Base-by-base conservation (phyloP, 2,888 invertebrate genomes). In the Ophion ventricosus region DNA sequence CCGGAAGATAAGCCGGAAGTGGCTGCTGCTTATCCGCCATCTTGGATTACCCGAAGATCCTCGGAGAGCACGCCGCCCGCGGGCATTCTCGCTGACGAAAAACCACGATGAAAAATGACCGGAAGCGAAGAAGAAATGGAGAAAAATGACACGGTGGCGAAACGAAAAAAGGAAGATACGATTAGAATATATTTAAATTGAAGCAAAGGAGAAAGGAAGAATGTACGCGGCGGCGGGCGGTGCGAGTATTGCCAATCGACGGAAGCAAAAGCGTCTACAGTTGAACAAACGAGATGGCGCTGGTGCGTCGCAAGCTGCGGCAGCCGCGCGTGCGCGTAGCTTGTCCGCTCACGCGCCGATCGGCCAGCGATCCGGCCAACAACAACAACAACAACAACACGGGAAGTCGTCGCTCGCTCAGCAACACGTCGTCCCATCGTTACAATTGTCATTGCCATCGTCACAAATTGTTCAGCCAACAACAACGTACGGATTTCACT, bases 191-290 rank as follows among this genome's bases (percentile, higher is more conserved):
- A 63, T 20, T 40, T 26, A n/a, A 20, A 64, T 56, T 57, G 29
- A 14, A 56, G n/a, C 29, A 11, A 49, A 25, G 1, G 25, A 56
- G 4, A 59, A 80, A 74, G 61, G 74, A 88, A 89, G 87, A 87
- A 97, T 97, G 97, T 97, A 97, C 95, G 97, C 97, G 93, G 97
- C 97, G 93, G 97, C 97, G 93, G 97, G 97, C 93, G 97, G 97
- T 94, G 97, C 97, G 92, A 97, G 97, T 92, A 95, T 97, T 94
- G 97, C 97, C 93, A 97, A 96, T 94, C 96, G 97, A 92, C 93
- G 94, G 87, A 93, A 93, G 87, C 95, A 95, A 90, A 95, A 94
- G 93, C 94, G 92, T 90, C 94, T 93, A 94, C 94, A 92, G 92
- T 93, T 89, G 85, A 93, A 86, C 90, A 91, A 89, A 81, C 91